These are phyloP conservation scores for Pherbina coryleti DNA, from an alignment of 2,888 invertebrate species.

Conservation along the genomic window DNA sequence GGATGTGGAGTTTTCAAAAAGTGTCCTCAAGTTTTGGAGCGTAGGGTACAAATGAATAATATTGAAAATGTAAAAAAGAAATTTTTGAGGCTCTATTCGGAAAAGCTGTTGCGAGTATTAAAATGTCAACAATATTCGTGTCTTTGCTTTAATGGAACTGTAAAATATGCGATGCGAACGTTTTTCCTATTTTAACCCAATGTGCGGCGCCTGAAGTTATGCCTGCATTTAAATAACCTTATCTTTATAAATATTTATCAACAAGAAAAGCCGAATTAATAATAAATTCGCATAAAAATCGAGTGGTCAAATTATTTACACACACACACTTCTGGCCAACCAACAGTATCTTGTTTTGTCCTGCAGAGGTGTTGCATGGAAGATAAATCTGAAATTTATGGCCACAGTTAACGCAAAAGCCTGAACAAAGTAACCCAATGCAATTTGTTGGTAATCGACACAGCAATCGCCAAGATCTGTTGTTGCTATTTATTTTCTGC, in stretches of 20 bases:
- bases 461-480: slow-evolving; percentile 47
- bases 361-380: slow-evolving; percentile 45
- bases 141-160: too few relatives aligned
- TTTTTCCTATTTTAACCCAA: neutral
- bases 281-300: neutral
- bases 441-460: slow-evolving; percentile 49
- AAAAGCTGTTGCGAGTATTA: too few relatives aligned
- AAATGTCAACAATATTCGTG: too few relatives aligned
- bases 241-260: too few relatives aligned
- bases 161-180: neutral
- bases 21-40: too few relatives aligned
- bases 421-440: slow-evolving; percentile 50
- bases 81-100: too few relatives aligned
- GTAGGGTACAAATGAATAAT: too few relatives aligned
- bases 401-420: slow-evolving; percentile 49
- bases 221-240: too few relatives aligned
- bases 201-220: too few relatives aligned
- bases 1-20: too few relatives aligned
- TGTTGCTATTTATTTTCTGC: slow-evolving; percentile 45
- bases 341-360: neutral
- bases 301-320: neutral
- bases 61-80: too few relatives aligned
- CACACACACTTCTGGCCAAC: neutral
- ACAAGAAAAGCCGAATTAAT: neutral
- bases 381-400: slow-evolving; percentile 53